Evolutionary conservation across 2,888 invertebrate species (phyloP).

Genomic region (Hirtodrosophila alboralis): DNA sequence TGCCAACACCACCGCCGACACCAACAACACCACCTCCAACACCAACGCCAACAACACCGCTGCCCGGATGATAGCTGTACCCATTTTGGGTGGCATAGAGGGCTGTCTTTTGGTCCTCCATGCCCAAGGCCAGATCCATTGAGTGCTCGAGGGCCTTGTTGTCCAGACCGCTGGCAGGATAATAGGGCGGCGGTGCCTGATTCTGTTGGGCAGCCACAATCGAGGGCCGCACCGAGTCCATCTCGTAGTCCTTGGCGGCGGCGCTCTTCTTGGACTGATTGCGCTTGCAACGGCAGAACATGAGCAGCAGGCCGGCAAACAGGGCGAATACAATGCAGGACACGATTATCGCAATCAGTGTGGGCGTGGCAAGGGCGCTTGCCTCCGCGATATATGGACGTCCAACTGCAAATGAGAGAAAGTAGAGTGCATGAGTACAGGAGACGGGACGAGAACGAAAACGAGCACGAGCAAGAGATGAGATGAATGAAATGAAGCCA

Average conservation of each 20-base stretch:
- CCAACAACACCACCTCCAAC: conserved; percentile 53
- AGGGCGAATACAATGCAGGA: conserved; percentile 92
- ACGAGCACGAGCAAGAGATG: conserved; percentile 12
- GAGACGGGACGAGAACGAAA: conserved; percentile 26
- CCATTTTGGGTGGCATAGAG: conserved; percentile 93
- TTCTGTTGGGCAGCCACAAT: conserved; percentile 92
- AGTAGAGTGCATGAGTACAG: no score
- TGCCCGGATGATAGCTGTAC: conserved; percentile 92
- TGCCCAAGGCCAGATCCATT: conserved; percentile 91
- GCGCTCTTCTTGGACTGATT: conserved; percentile 92
- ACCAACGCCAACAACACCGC: conserved; percentile 84
- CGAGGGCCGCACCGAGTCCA: conserved; percentile 93
- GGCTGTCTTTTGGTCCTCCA: conserved; percentile 94
- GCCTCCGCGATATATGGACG: conserved; percentile 92
- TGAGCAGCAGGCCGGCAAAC: conserved; percentile 89
- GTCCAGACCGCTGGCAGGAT: conserved; percentile 94
- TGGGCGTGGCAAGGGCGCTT: conserved; percentile 90
- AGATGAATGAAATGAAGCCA: conserved; percentile 65
- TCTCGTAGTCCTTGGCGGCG: conserved; percentile 94
- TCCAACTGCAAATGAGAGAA: conserved; percentile 87
- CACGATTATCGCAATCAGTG: conserved; percentile 90
- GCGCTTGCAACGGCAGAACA: conserved; percentile 94
- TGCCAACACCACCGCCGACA: conserved; percentile 46
- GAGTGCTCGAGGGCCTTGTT: conserved; percentile 96
- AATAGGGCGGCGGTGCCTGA: conserved; percentile 94